phyloP scores from a whole-genome alignment of 2,113 vertebrate species.

The Polyodon spathula region DNA sequence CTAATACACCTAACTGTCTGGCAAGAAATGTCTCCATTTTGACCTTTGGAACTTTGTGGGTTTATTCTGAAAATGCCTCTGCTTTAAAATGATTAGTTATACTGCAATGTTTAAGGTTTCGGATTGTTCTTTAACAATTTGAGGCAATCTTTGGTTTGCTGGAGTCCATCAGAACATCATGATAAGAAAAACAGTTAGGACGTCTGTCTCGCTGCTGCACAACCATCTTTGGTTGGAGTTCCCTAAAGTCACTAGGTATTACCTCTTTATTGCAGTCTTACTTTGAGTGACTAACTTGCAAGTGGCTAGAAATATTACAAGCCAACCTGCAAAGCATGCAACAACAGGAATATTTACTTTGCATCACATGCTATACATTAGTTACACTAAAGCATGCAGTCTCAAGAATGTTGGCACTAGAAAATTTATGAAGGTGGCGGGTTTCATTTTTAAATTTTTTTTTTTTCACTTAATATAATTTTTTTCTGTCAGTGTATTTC shows the following conservation, averaged over 20 bases:
- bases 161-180: slow-evolving; percentile 53
- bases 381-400: slow-evolving; percentile 50
- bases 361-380: slow-evolving; percentile 47
- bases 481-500: slow-evolving; percentile 10
- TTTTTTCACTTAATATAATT: neutral
- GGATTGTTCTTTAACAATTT: slow-evolving; percentile 43
- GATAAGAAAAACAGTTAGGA: slow-evolving; percentile 34
- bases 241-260: slow-evolving; percentile 43
- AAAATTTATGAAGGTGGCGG: neutral
- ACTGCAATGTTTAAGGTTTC: slow-evolving; percentile 59
- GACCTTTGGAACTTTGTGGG: slow-evolving; percentile 66
- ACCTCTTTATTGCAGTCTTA: slow-evolving; percentile 34
- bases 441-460: too few species aligned
- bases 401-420: slow-evolving; percentile 51
- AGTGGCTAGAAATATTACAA: slow-evolving; percentile 36
- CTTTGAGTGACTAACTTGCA: slow-evolving; percentile 22
- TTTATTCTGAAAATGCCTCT: slow-evolving; percentile 59
- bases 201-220: slow-evolving; percentile 61
- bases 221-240: slow-evolving; percentile 55
- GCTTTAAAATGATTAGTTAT: slow-evolving; percentile 46
- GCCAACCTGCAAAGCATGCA: slow-evolving; percentile 43
- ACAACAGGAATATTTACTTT: slow-evolving; percentile 33
- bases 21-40: slow-evolving; percentile 75
- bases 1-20: slow-evolving; percentile 53
- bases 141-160: slow-evolving; percentile 95